A percentile compares a stretch with the other conserved stretches of the same genome.
These are phyloP conservation scores for Physocephala rufipes DNA, from an alignment of 2,888 invertebrate genomes.

Conservation along the genomic window DNA sequence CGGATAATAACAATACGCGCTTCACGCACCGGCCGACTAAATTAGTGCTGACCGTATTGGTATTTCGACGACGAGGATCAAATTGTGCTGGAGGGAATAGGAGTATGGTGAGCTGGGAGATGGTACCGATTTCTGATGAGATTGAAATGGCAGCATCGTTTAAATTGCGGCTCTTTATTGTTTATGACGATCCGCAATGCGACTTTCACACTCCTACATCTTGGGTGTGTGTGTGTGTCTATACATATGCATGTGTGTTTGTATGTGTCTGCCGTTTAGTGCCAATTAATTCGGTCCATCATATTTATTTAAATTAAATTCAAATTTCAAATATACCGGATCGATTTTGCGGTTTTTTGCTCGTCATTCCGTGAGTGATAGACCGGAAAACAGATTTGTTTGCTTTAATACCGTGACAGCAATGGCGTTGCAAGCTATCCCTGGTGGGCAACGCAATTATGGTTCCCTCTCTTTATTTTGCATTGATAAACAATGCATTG, in stretches of 20 bases:
- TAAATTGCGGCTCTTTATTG: slow-evolving; percentile 31
- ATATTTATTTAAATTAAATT: slow-evolving; percentile 37
- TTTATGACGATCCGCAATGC: slow-evolving; percentile 31
- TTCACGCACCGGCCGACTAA: too few species aligned
- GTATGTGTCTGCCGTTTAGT: slow-evolving; percentile 13
- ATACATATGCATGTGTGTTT: not conserved
- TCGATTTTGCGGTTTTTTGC: slow-evolving; percentile 3
- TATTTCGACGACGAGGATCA: too few species aligned
- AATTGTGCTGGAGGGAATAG: too few species aligned
- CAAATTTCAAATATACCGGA: slow-evolving; percentile 22
- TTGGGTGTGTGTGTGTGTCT: not conserved
- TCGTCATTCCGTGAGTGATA: slow-evolving; percentile 23
- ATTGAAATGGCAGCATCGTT: not conserved
- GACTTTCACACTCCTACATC: not conserved
- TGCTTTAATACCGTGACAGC: slow-evolving; percentile 21
- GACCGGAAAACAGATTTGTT: slow-evolving; percentile 26
- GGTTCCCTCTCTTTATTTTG: too few species aligned
- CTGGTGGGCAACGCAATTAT: too few species aligned
- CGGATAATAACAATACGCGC: too few species aligned
- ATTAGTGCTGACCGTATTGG: too few species aligned
- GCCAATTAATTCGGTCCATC: slow-evolving; percentile 16
- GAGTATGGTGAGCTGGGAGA: too few species aligned
- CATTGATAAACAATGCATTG: too few species aligned
- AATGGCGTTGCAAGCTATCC: not conserved
- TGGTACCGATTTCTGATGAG: not conserved